These are phyloP conservation scores for Cephus pulcher DNA, from an alignment of 2,888 invertebrate genomes.

Conservation along the genomic window DNA sequence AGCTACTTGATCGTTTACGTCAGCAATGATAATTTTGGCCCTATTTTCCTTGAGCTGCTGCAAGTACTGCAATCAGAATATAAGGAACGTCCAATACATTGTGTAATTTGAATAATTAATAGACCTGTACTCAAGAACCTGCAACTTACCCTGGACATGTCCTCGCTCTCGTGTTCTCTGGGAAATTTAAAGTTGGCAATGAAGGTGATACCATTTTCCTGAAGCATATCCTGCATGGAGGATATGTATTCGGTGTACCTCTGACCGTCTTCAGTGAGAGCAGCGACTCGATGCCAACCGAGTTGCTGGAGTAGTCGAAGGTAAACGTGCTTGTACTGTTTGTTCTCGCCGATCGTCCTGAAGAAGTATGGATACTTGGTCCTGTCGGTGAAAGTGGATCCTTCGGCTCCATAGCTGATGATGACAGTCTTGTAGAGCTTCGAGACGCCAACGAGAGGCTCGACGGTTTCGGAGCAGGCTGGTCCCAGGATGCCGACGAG, in stretches of 20 bases:
- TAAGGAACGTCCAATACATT: not conserved
- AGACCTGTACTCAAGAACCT: not conserved
- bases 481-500: conserved; percentile 82
- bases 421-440: conserved; percentile 79
- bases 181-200: conserved; percentile 79
- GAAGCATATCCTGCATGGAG: conserved; percentile 75
- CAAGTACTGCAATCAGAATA: conserved; percentile 69
- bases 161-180: conserved; percentile 68
- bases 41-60: conserved; percentile 74
- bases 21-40: conserved; percentile 83
- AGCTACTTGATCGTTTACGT: conserved; percentile 79
- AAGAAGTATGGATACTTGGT: conserved; percentile 82
- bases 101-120: not conserved
- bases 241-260: conserved; percentile 83
- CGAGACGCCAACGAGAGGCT: conserved; percentile 82
- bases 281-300: conserved; percentile 79
- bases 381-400: conserved; percentile 77
- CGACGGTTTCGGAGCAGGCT: conserved; percentile 84
- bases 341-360: conserved; percentile 82
- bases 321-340: conserved; percentile 77
- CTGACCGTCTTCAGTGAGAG: conserved; percentile 83
- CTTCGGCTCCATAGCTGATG: conserved; percentile 84
- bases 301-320: conserved; percentile 71
- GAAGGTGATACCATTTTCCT: conserved; percentile 73
- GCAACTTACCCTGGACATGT: conserved; percentile 72